Evolutionary conservation across 1,140 invertebrate species (phyloP).

Genomic region (Stenopsyche tienmushanensis): DNA sequence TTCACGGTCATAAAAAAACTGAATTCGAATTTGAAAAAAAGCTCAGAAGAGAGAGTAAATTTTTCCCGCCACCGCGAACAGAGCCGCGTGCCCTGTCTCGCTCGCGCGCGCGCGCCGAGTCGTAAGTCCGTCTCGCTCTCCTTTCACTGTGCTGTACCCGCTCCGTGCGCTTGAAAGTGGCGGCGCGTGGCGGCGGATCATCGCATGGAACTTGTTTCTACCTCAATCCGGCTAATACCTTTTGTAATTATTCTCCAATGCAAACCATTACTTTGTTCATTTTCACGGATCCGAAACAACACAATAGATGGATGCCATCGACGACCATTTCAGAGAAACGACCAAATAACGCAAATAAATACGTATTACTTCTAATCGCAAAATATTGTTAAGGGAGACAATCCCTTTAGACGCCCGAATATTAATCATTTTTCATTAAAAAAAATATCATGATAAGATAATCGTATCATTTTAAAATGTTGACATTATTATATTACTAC

Average conservation of each 20-base stretch:
- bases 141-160: constrained; percentile 20
- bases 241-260: not conserved
- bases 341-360: too few relatives aligned
- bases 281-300: not conserved
- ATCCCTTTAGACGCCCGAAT: too few relatives aligned
- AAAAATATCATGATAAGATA: too few relatives aligned
- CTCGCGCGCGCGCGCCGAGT: not conserved
- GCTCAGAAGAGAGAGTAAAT: constrained; percentile 22
- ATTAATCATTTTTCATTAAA: too few relatives aligned
- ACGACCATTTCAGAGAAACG: too few relatives aligned
- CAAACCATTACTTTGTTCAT: not conserved
- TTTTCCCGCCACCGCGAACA: constrained; percentile 12
- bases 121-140: not conserved
- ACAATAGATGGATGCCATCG: too few relatives aligned
- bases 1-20: constrained; percentile 24
- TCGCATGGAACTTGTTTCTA: constrained; percentile 3
- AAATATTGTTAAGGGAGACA: too few relatives aligned
- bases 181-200: not conserved
- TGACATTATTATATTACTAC: too few relatives aligned
- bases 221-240: not conserved
- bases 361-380: too few relatives aligned
- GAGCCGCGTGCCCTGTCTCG: not conserved
- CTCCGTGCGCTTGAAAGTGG: constrained; percentile 14
- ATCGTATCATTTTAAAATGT: too few relatives aligned
- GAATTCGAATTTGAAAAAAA: constrained; percentile 24